Conservation (phyloP, 2,888 invertebrate species). For the Polymixis lichenea region DNA sequence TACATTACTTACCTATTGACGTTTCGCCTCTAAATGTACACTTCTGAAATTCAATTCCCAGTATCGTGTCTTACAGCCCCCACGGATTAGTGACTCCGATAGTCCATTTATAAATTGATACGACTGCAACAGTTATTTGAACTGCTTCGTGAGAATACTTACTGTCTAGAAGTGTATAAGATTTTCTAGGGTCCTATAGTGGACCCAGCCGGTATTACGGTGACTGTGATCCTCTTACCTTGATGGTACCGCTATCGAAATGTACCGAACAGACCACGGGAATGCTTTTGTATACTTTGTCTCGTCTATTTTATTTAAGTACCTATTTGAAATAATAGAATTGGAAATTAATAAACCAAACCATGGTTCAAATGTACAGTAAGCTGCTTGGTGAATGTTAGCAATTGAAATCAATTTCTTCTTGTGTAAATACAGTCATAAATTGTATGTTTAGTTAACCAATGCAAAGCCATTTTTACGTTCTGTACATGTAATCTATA, state of each 20-base stretch:
- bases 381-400: slow-evolving; percentile 7
- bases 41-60: slow-evolving; percentile 69
- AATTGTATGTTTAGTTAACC: slow-evolving; percentile 66
- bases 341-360: slow-evolving; percentile 14
- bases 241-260: slow-evolving; percentile 78
- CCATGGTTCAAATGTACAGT: not conserved
- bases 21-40: slow-evolving; percentile 68
- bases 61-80: slow-evolving; percentile 65
- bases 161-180: slow-evolving; percentile 59
- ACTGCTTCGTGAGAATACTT: slow-evolving; percentile 46
- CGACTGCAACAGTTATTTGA: slow-evolving; percentile 50
- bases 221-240: slow-evolving; percentile 84
- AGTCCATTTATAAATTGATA: slow-evolving; percentile 57
- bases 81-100: slow-evolving; percentile 49
- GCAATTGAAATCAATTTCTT: slow-evolving; percentile 43
- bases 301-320: slow-evolving; percentile 44
- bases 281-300: slow-evolving; percentile 55
- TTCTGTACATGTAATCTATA: slow-evolving; percentile 82
- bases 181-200: slow-evolving; percentile 69
- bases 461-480: slow-evolving; percentile 75
- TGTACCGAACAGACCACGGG: slow-evolving; percentile 65
- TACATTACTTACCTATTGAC: slow-evolving; percentile 72
- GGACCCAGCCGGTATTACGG: slow-evolving; percentile 76
- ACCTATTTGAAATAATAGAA: slow-evolving; percentile 31
- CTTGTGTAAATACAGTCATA: slow-evolving; percentile 53